A percentile compares a stretch with the other conserved stretches of the same genome.
phyloP scores from a whole-genome alignment of 23 tunicate genomes.

The Clavelina lepadiformis region DNA sequence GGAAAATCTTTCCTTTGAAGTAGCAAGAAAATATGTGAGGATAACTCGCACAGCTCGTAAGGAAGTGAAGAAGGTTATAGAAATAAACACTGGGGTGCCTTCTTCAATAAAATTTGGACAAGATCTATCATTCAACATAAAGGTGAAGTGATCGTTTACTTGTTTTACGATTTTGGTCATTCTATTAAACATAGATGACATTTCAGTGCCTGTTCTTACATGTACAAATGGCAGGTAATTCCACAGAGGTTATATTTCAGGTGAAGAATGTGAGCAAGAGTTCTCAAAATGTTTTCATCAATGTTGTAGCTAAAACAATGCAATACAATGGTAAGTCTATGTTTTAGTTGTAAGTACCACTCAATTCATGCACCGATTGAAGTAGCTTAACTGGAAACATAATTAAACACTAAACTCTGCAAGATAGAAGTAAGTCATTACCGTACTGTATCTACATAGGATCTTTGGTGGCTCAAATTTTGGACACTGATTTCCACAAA shows the following conservation, averaged over 20 bases:
- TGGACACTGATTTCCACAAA: constrained; percentile 21
- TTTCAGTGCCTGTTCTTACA: no score
- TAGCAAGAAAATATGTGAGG: constrained; percentile 63
- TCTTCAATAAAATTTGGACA: constrained; percentile 50
- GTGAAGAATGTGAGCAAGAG: constrained; percentile 43
- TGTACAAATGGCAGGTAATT: no score
- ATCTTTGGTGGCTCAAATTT: constrained; percentile 42
- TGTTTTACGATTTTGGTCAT: no score
- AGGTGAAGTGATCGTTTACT: constrained; percentile 47
- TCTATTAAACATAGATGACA: no score
- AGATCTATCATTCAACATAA: constrained; percentile 39
- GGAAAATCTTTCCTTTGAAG: constrained; percentile 66
- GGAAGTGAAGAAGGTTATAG: constrained; percentile 24
- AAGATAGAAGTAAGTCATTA: not conserved
- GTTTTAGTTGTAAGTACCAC: no score
- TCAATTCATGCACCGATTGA: no score
- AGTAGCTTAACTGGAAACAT: no score
- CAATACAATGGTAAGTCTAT: constrained; percentile 86
- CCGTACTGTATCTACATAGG: constrained; percentile 51
- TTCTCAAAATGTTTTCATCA: constrained; percentile 31
- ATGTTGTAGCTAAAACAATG: constrained; percentile 70
- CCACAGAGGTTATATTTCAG: constrained; percentile 34
- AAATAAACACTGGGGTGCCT: constrained; percentile 33
- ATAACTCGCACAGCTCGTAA: constrained; percentile 26
- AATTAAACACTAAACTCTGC: not conserved